Base-by-base conservation (phyloP, 2,888 invertebrate species). In the Lacanobia oleracea region DNA sequence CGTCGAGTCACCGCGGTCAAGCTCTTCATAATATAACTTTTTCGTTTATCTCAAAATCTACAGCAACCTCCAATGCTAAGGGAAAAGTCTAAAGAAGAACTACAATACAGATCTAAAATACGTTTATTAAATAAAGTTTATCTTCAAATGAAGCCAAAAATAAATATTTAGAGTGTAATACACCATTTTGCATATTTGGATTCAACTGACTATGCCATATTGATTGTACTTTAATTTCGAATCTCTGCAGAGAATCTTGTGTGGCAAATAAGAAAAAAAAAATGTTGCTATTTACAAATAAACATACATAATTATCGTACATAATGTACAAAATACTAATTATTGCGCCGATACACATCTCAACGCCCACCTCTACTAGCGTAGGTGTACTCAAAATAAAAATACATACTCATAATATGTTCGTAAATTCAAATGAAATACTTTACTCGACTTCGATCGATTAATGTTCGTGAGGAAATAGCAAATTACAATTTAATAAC, bases 21-120 rank as follows among this genome's bases (percentile, higher is more conserved):
- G 40, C 1, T 40, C 2, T 40, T 40, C 40, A 40, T 40, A 10
- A 43, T 43, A 2, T 43, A 0, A 12, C 6, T 48, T 48, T 18
- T 8, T 48, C 7, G 8, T 18, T 27, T 27, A 9, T 5, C 9
- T 54, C 18, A 18, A 18, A 43, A 54, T 27, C 59, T 73, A 65
- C 37, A 33, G 7, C 43, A 40, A 65, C 59, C 18, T 10, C 23
- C 78, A 59, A 53, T 45, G 12, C 3, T 54, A 60, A 33, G 23
- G 68, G 54, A 33, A 18, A 59, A 56, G 21, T 66, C n/a, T 54
- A 59, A 68, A 84, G 75, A 80, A 84, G 91, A 93, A 94, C 91
- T 88, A 92, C 88, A 87, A 88, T 84, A 88, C 93, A 94, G 93
- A 94, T 94, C 93, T 92, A 93, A 91, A 90, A 89, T 90, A 91